Evolutionary conservation across 2,797 vertebrate genomes (phyloP).

Genomic region (Gila robusta): DNA sequence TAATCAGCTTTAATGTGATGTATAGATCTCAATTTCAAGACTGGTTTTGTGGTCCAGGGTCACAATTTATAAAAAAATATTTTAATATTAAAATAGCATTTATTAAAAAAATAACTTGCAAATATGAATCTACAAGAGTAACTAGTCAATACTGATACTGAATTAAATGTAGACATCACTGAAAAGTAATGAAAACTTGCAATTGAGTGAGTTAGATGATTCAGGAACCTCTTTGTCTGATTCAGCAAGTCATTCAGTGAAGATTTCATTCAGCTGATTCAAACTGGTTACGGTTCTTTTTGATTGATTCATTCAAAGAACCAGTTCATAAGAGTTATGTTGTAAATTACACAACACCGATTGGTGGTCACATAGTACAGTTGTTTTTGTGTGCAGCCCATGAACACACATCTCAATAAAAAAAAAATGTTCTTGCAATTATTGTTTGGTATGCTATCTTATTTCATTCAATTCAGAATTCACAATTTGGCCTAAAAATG

Average conservation of each 20-base stretch:
- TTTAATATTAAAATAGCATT: not conserved
- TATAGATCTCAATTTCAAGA: too few species aligned
- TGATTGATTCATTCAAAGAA: not conserved
- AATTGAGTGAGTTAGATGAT: constrained; percentile 1
- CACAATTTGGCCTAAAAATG: constrained; percentile 44
- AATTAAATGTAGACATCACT: not conserved
- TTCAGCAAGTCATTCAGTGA: not conserved
- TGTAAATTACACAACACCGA: not conserved
- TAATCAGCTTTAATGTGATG: too few species aligned
- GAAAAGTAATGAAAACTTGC: not conserved
- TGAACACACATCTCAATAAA: not conserved
- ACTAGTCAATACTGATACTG: not conserved
- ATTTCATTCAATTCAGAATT: constrained; percentile 48
- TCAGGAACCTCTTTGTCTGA: not conserved
- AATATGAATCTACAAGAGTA: not conserved
- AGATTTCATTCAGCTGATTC: not conserved
- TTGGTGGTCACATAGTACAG: not conserved
- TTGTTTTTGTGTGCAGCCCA: not conserved
- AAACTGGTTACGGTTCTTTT: not conserved
- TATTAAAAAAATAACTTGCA: not conserved
- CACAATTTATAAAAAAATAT: not conserved
- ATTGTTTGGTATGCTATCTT: not conserved
- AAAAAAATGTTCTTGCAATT: not conserved
- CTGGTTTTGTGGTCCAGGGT: too few species aligned
- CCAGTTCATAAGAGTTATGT: not conserved